Base-by-base conservation (phyloP, 92 coral and sea anemone species). In the Palythoa grandis region DNA sequence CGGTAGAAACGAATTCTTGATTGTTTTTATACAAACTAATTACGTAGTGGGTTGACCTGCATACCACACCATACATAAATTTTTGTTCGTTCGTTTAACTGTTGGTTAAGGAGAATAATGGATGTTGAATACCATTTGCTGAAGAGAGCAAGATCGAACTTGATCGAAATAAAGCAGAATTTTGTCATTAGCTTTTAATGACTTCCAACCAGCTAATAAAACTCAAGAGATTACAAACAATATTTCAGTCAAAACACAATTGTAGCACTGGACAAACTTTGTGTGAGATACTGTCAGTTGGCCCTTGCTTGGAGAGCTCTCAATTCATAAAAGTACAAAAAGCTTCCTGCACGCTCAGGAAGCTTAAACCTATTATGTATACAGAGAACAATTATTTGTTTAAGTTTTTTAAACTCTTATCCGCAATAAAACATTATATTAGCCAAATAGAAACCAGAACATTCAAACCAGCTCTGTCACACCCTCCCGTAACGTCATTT, bases 221-320 rank as follows among this genome's bases (percentile, higher is more conserved):
- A 23, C 37, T 78, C 6, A n/a, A 78, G 38, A 78, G 54, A 61
- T 61, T 52, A 13, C 74, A 79, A 67, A 66, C 58, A 17, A 47
- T 60, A 23, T 23, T 80, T 67, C 23, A 80, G 74, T 14, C 74
- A 37, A 5, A 15, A 80, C 20, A 35, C 53, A 68, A 79, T 23
- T 38, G 35, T 13, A 39, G 47, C 14, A 25, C 74, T 53, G 53
- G 20, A 66, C 43, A 60, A 50, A 52, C 17, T 80, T 43, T 52
- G 56, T 79, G 84, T 67, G 84, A 79, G 43, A 79, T 79, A 63
- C 57, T 38, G 73, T 50, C 75, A 80, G 56, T 68, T 80, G 85
- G 74, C 54, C 7, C 74, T 65, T 78, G 16, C 74, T 43, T 78
- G 16, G 24, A 23, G 73, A 63, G 57, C 35, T 67, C 69, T 67